Conservation (phyloP, 1,140 invertebrate genomes). For the Calosoma granatense region DNA sequence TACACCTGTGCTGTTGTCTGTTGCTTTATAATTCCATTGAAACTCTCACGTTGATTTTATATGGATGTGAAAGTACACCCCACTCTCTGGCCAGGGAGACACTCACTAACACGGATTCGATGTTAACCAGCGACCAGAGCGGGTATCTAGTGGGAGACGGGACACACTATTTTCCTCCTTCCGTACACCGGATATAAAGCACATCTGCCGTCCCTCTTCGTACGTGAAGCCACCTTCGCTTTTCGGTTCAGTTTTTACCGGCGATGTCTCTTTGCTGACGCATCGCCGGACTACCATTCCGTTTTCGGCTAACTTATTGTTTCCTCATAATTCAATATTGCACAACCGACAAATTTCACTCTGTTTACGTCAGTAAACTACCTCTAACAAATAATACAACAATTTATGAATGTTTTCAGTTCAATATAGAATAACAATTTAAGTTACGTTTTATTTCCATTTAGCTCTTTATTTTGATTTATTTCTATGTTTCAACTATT, state of each 20-base stretch:
- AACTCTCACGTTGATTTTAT: slow-evolving; percentile 33
- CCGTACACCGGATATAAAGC: not conserved
- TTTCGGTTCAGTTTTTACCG: slow-evolving; percentile 2
- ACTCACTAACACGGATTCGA: slow-evolving; percentile 4
- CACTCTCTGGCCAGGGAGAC: slow-evolving; percentile 20
- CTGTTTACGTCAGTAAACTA: no score
- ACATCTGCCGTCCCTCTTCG: no score
- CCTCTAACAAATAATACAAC: no score
- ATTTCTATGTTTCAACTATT: no score
- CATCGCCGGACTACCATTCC: not conserved
- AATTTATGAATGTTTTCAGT: no score
- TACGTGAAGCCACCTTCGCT: slow-evolving; percentile 3
- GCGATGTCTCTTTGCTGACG: slow-evolving; percentile 1
- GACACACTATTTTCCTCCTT: not conserved
- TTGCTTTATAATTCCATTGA: slow-evolving; percentile 27
- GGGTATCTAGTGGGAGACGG: not conserved
- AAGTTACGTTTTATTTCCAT: no score
- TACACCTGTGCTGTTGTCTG: not conserved
- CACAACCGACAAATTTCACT: slow-evolving; percentile 2
- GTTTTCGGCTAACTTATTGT: slow-evolving; percentile 1
- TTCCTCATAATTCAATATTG: not conserved
- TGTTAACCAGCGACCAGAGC: not conserved
- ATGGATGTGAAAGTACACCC: slow-evolving; percentile 31
- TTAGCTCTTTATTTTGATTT: no score
- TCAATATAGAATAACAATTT: no score